These are phyloP conservation scores for Ariopsis seemanni DNA, from an alignment of 2,113 vertebrate genomes.

Conservation along the genomic window DNA sequence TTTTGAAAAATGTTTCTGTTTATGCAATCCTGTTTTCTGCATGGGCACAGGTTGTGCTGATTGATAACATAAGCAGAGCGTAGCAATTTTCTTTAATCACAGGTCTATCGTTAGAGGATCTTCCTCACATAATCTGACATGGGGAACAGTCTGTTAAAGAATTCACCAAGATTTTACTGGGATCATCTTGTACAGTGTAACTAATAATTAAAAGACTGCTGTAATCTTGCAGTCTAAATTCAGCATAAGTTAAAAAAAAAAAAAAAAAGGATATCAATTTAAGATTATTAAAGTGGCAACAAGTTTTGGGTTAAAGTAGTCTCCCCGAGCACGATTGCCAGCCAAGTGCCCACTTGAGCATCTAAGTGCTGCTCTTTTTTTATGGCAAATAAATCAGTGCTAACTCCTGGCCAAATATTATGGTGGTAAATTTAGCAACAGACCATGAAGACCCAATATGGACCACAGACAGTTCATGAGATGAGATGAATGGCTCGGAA, in stretches of 20 bases:
- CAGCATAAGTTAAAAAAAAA: slow-evolving; percentile 9
- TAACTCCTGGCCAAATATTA: slow-evolving; percentile 68
- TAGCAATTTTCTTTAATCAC: background rate
- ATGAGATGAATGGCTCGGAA: slow-evolving; percentile 39
- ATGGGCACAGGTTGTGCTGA: background rate
- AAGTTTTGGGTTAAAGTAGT: slow-evolving; percentile 57
- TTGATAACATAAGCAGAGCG: background rate
- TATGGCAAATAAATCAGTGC: slow-evolving; percentile 65
- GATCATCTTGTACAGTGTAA: background rate
- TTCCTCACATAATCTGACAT: background rate
- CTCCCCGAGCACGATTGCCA: slow-evolving; percentile 54
- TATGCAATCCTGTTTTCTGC: background rate
- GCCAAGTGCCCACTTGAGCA: slow-evolving; percentile 69
- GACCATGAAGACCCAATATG: slow-evolving; percentile 72
- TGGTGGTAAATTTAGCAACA: slow-evolving; percentile 74
- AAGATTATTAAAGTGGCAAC: slow-evolving; percentile 28
- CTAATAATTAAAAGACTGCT: background rate
- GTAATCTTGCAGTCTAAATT: background rate
- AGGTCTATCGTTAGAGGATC: background rate
- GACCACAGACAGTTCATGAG: slow-evolving; percentile 46
- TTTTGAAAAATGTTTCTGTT: slow-evolving; percentile 5
- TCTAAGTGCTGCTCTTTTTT: slow-evolving; percentile 50
- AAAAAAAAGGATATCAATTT: slow-evolving; percentile 20
- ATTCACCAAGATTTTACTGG: background rate
- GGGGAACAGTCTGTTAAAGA: background rate